Evolutionary conservation across 1,140 invertebrate species (phyloP), one percentile per base, ranked within the genome.

Genomic region (Medauroidea extradentata): DNA sequence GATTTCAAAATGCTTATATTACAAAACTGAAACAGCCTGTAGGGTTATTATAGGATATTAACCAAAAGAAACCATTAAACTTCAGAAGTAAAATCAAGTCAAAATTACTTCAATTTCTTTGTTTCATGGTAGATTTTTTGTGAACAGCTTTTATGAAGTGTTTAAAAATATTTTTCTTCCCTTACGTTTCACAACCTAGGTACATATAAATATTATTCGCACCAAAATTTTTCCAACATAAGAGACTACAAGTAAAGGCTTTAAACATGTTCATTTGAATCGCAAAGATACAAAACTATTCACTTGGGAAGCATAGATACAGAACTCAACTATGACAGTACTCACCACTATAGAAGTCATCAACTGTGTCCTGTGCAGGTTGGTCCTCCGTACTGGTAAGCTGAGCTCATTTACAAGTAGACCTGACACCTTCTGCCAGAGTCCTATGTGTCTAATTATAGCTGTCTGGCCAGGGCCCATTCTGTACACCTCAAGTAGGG

Each of bases 331-430:
- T n/a, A n/a, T n/a, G n/a, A n/a, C n/a, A n/a, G 8, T 5, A 7
- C 52, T 34, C 18, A 54, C 53, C 34, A 54, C 53, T 18, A 54
- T 54, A 7, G 29, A 14, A 1, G 53, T 25, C 53, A 9, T 42
- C 2, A 54, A 5, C 16, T 9, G 2, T 1, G 53, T 18, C 5
- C n/a, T 43, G 9, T 42, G 34, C 9, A 54, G 53, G 29, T 54
- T 43, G 8, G 41, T 13, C n/a, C 53, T 39, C 24, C 53, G 3
- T 34, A n/a, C 38, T 4, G 52, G 18, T 16, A 34, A 16, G 2
- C 27, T n/a, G 0, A 34, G 27, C 1, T 19, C 21, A 34, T 16
- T 11, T 2, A 8, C 27, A n/a, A 51, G 19, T n/a, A 11, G 48
- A 0, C 52, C 52, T 7, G 14, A 5, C 13, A 13, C 29, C 25